phyloP scores from a whole-genome alignment of 2,113 vertebrate genomes.

The Ranitomeya variabilis region DNA sequence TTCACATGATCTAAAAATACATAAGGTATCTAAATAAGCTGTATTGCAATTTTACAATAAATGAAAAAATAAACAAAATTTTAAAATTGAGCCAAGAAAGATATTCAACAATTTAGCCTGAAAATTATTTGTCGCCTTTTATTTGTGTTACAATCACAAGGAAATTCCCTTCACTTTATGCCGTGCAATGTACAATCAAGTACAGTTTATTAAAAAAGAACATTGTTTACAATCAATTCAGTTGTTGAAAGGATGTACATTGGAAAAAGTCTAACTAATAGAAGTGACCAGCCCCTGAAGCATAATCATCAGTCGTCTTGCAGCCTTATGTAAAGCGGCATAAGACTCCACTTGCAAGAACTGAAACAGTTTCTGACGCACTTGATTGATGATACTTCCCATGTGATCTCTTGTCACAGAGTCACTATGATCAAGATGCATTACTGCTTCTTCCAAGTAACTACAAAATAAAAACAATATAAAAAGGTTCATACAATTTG shows the following conservation, averaged over 20 bases:
- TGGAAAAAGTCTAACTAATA: constrained; percentile 70
- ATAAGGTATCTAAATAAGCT: not conserved
- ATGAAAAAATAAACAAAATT: not conserved
- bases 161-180: not conserved
- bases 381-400: constrained; percentile 89
- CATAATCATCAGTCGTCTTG: constrained; percentile 94
- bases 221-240: not conserved
- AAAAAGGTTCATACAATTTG: not conserved
- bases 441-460: constrained; percentile 95
- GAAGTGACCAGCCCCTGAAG: constrained; percentile 88
- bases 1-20: not conserved
- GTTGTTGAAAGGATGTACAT: not conserved
- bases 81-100: constrained; percentile 14
- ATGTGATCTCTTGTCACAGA: constrained; percentile 96
- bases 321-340: constrained; percentile 82
- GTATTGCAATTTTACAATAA: not conserved
- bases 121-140: not conserved
- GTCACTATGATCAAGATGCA: constrained; percentile 94
- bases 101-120: constrained; percentile 6
- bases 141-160: not conserved
- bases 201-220: not conserved
- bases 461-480: constrained; percentile 64
- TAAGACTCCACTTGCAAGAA: constrained; percentile 93
- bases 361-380: constrained; percentile 89
- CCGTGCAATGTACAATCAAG: not conserved